Evolutionary conservation across 2,888 invertebrate species (phyloP).

Genomic region (Alsophila aescularia): DNA sequence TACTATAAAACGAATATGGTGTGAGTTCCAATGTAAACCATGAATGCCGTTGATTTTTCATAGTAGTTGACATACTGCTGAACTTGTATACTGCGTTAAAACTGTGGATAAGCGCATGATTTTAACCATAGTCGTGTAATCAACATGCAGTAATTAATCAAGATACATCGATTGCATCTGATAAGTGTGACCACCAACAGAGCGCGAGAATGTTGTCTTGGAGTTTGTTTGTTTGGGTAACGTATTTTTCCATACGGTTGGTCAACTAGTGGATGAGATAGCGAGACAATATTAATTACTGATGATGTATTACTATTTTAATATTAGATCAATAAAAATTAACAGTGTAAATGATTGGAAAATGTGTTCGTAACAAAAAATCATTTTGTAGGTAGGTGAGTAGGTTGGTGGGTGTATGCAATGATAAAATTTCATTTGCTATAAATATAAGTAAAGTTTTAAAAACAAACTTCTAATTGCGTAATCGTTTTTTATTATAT

Average conservation of each 20-base stretch:
- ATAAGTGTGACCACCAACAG: constrained; percentile 66
- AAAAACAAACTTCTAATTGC: too few species aligned
- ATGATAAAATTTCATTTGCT: too few species aligned
- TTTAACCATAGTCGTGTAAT: constrained; percentile 59
- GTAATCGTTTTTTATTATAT: too few species aligned
- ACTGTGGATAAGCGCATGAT: constrained; percentile 40
- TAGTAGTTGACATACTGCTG: constrained; percentile 6
- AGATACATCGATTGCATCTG: constrained; percentile 55
- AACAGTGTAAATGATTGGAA: too few species aligned
- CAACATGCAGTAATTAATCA: constrained; percentile 68
- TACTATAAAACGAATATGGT: too few species aligned
- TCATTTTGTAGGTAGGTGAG: too few species aligned
- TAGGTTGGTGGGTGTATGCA: too few species aligned
- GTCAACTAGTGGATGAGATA: neutral
- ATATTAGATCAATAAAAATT: too few species aligned
- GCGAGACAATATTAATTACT: constrained; percentile 2
- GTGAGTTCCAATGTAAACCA: too few species aligned
- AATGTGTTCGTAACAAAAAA: too few species aligned
- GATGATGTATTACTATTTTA: neutral
- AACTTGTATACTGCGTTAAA: constrained; percentile 46
- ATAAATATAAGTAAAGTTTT: too few species aligned
- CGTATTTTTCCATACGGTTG: constrained; percentile 11
- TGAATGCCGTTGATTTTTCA: neutral
- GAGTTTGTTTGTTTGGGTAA: constrained; percentile 16
- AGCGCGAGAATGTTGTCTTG: constrained; percentile 38